Percentiles rank a stretch among this genome's conserved stretches.
Evolutionary conservation across 2,888 invertebrate genomes (phyloP).

Genomic region (Magallana nippona): DNA sequence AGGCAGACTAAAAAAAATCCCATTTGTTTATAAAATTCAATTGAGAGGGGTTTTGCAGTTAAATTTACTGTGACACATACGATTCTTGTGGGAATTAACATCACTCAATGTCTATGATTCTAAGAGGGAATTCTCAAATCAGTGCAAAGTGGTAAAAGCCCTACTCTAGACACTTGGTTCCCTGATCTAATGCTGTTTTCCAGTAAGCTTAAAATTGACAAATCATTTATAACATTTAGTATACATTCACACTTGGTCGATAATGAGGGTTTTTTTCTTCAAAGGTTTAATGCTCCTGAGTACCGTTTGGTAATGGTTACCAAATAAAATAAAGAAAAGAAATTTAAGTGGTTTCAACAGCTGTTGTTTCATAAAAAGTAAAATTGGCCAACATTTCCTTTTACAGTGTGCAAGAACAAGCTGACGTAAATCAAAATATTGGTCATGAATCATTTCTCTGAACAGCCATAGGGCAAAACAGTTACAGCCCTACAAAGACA

Average conservation of each 20-base stretch:
- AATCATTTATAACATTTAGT: neutral
- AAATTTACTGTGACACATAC: no score
- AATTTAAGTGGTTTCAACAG: slow-evolving; percentile 17
- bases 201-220: neutral
- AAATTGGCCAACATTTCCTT: slow-evolving; percentile 3
- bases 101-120: no score
- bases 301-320: no score
- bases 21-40: no score
- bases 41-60: no score
- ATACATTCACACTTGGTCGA: slow-evolving; percentile 9
- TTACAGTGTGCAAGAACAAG: neutral
- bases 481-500: neutral
- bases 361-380: slow-evolving; percentile 1
- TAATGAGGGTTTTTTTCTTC: neutral
- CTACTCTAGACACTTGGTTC: neutral
- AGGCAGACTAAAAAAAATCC: no score
- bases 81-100: no score
- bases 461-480: slow-evolving; percentile 2
- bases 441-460: slow-evolving; percentile 7
- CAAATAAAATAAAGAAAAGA: neutral
- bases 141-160: neutral
- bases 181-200: neutral
- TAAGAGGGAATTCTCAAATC: no score
- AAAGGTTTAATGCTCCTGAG: no score
- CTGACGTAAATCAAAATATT: neutral